Evolutionary conservation across 2,888 invertebrate species (phyloP).

Genomic region (Acronicta psi): DNA sequence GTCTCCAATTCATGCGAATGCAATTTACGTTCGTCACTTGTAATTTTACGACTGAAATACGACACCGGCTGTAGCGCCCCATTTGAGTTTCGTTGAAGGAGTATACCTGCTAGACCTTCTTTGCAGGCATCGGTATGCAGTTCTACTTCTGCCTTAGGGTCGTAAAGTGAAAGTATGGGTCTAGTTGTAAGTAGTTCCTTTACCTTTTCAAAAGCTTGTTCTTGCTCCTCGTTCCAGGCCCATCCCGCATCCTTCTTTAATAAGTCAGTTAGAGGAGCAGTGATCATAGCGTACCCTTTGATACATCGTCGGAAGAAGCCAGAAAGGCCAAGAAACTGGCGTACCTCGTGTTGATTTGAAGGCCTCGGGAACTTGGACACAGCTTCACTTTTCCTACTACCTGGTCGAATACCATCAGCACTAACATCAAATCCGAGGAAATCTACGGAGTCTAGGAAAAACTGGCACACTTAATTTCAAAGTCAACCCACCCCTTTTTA

Average conservation of each 20-base stretch:
- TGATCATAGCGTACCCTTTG: neutral
- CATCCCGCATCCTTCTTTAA: neutral
- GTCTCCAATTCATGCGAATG: slow-evolving; percentile 22
- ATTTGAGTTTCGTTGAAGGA: neutral
- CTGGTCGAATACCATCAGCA: neutral
- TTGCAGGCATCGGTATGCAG: slow-evolving; percentile 8
- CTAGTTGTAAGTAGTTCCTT: neutral
- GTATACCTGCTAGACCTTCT: slow-evolving; percentile 1
- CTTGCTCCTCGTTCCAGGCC: neutral
- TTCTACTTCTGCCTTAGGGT: neutral
- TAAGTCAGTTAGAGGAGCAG: neutral
- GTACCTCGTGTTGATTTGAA: neutral
- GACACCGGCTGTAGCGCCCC: neutral
- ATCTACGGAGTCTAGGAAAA: neutral
- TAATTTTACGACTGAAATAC: slow-evolving; percentile 2
- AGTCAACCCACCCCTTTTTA: neutral
- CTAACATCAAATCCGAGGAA: neutral
- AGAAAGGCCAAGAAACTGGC: neutral
- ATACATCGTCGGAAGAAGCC: slow-evolving; percentile 6
- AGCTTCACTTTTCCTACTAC: neutral
- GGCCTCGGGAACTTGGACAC: neutral
- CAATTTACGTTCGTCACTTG: neutral
- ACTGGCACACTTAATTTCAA: neutral
- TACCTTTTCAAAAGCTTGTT: neutral
- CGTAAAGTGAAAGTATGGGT: neutral